A percentile compares a stretch with the other conserved stretches of the same genome.
Conservation (phyloP, 2,888 invertebrate species). For the Elmis aenea region DNA sequence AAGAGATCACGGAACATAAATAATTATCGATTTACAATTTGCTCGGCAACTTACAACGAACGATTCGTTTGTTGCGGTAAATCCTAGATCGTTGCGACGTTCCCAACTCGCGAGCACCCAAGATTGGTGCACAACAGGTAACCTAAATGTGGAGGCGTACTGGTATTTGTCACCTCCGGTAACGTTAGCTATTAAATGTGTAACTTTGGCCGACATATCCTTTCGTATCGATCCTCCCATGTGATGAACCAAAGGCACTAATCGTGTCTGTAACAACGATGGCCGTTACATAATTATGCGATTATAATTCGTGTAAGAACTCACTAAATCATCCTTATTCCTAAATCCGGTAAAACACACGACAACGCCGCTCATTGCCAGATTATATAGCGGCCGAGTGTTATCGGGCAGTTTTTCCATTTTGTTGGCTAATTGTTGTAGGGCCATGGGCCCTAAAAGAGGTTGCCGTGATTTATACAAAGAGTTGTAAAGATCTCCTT, state of each 20-base stretch:
- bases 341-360: constrained; percentile 91
- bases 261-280: constrained; percentile 60
- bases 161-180: constrained; percentile 91
- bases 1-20: too few species aligned
- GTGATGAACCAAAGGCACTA: constrained; percentile 86
- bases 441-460: constrained; percentile 76
- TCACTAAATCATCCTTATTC: constrained; percentile 84
- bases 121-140: constrained; percentile 80
- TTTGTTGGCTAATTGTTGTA: constrained; percentile 68
- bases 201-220: constrained; percentile 83
- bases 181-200: constrained; percentile 87
- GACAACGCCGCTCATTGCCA: constrained; percentile 82
- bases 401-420: constrained; percentile 67
- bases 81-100: constrained; percentile 62
- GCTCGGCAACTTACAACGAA: constrained; percentile 54
- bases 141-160: constrained; percentile 84
- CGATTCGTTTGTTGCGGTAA: constrained; percentile 65
- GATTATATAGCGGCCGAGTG: constrained; percentile 78
- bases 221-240: constrained; percentile 96
- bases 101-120: constrained; percentile 92
- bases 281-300: too few species aligned
- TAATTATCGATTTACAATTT: background rate
- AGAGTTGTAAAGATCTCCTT: constrained; percentile 64
- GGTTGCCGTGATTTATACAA: constrained; percentile 63
- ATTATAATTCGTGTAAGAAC: constrained; percentile 33